Conservation (phyloP, 1,140 invertebrate species). For the Onthophagus taurus region DNA sequence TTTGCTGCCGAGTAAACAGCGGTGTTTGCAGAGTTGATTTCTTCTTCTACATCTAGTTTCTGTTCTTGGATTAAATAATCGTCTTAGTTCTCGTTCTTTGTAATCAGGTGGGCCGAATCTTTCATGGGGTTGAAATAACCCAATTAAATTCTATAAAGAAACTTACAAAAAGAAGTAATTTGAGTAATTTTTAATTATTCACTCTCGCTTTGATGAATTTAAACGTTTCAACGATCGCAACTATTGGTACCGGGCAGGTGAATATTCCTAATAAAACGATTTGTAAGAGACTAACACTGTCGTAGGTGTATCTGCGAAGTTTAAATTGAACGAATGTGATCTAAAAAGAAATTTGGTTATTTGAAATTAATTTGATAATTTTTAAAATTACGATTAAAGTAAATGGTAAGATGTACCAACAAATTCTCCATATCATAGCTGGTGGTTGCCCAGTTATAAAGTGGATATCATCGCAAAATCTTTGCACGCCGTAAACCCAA, state of each 20-base stretch:
- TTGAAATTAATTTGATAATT: background rate
- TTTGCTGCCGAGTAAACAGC: constrained; percentile 8
- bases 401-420: constrained; percentile 9
- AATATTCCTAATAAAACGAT: background rate
- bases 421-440: constrained; percentile 5
- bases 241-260: constrained; percentile 1
- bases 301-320: background rate
- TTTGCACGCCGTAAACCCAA: constrained; percentile 10
- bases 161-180: background rate
- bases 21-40: constrained; percentile 7
- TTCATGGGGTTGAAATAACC: constrained; percentile 11
- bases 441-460: constrained; percentile 7
- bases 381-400: constrained; percentile 4
- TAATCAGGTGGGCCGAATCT: constrained; percentile 13
- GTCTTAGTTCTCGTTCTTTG: constrained; percentile 8
- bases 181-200: background rate
- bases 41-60: constrained; percentile 10
- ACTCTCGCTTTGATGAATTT: constrained; percentile 10
- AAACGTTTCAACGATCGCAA: constrained; percentile 10
- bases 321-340: constrained; percentile 1
- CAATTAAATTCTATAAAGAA: constrained; percentile 12
- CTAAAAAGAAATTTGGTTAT: background rate
- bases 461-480: constrained; percentile 13
- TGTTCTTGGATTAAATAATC: constrained; percentile 13
- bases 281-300: no score